Percentiles rank a stretch among this genome's conserved stretches.
Conservation (phyloP, 2,797 vertebrate species). For the Gymnothorax reevesii region DNA sequence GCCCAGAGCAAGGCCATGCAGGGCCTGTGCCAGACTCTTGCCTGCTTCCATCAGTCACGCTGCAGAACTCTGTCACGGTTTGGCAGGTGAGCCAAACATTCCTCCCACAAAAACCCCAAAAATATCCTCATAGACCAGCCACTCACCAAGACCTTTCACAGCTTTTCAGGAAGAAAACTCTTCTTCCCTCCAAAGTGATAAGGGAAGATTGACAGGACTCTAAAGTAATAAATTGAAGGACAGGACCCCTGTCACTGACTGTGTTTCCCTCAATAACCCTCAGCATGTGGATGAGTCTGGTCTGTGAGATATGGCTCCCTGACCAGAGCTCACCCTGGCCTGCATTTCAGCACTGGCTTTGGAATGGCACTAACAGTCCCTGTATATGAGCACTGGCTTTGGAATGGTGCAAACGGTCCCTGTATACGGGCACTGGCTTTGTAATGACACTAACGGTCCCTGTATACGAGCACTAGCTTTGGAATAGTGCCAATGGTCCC, state of each 20-base stretch:
- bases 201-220: neutral
- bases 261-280: neutral
- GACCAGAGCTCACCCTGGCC: neutral
- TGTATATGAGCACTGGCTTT: too few relatives aligned
- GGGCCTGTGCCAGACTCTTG: neutral
- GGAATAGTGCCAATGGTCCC: too few relatives aligned
- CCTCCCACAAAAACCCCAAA: neutral
- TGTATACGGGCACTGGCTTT: too few relatives aligned
- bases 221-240: neutral
- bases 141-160: constrained; percentile 1
- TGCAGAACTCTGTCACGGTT: neutral
- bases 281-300: neutral
- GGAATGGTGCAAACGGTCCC: too few relatives aligned
- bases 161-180: neutral
- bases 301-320: neutral
- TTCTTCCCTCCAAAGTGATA: neutral
- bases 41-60: neutral
- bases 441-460: too few relatives aligned
- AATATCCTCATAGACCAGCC: neutral
- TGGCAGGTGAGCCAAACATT: neutral
- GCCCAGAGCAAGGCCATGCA: neutral
- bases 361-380: too few relatives aligned
- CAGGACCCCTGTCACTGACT: neutral
- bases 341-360: too few relatives aligned
- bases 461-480: too few relatives aligned